phyloP scores from a whole-genome alignment of 2,797 vertebrate genomes.

The Anabas testudineus region DNA sequence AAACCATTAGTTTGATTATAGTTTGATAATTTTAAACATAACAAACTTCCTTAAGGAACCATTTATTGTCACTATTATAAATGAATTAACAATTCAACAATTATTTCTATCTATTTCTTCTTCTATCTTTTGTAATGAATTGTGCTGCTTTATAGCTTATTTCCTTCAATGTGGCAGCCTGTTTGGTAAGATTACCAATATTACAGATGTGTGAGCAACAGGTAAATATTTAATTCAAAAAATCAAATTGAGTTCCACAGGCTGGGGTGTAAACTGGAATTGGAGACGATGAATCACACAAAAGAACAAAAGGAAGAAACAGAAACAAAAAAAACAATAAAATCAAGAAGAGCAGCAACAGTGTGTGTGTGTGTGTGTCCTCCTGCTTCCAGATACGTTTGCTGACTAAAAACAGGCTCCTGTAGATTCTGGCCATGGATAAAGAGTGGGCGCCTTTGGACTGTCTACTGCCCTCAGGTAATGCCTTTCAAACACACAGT shows the following conservation, averaged over 20 bases:
- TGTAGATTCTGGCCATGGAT: conserved; percentile 71
- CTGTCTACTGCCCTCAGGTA: conserved; percentile 84
- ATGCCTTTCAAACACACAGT: conserved; percentile 32
- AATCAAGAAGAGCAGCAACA: conserved; percentile 18
- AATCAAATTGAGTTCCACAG: too few species aligned
- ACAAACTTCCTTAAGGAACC: too few species aligned
- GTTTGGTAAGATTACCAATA: too few species aligned
- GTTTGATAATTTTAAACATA: too few species aligned
- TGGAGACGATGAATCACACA: not conserved
- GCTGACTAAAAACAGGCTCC: conserved; percentile 49
- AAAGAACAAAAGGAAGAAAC: conserved; percentile 4
- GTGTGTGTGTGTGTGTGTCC: conserved; percentile 8
- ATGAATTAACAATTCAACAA: too few species aligned
- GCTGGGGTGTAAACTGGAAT: conserved; percentile 2
- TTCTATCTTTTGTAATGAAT: not conserved
- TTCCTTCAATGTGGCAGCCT: not conserved
- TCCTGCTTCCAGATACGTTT: conserved; percentile 47
- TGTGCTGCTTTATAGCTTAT: too few species aligned
- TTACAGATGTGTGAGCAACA: too few species aligned
- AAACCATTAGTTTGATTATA: too few species aligned
- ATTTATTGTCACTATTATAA: too few species aligned
- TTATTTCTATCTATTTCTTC: too few species aligned
- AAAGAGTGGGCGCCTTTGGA: conserved; percentile 81
- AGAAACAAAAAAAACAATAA: not conserved
- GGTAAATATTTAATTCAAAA: too few species aligned